Conservation (phyloP, 2,113 vertebrate genomes). For the Phocoena sinus region DNA sequence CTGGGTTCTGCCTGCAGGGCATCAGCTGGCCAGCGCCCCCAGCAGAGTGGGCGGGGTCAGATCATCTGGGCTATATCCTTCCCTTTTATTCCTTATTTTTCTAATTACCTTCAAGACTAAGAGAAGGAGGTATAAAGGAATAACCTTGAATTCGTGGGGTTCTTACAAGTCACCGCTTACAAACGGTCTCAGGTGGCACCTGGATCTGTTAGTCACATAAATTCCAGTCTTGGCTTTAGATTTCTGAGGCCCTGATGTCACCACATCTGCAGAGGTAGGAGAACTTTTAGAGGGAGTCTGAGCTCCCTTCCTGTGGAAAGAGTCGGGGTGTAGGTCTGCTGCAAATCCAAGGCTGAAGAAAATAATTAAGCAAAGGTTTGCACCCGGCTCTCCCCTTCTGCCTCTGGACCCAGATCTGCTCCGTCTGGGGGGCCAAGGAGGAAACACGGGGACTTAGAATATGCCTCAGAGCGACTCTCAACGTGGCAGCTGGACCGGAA, state of each 20-base stretch:
- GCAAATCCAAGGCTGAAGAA: neutral
- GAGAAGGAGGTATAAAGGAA: neutral
- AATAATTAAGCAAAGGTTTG: accelerated
- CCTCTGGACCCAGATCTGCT: neutral
- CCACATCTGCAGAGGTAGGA: accelerated
- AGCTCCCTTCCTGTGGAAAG: neutral
- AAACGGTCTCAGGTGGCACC: accelerated
- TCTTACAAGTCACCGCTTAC: neutral
- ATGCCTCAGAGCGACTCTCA: accelerated
- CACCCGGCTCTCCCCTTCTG: accelerated
- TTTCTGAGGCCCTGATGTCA: neutral
- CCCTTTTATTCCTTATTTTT: neutral
- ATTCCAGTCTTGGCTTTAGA: neutral
- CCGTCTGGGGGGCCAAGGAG: neutral
- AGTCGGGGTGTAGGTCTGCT: accelerated
- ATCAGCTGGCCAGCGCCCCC: accelerated
- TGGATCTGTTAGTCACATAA: too few species aligned
- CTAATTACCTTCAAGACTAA: neutral
- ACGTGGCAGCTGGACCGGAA: too few species aligned
- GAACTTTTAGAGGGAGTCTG: accelerated
- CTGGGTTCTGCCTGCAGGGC: neutral
- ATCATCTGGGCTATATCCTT: accelerated
- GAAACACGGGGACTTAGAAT: accelerated
- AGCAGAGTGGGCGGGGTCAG: accelerated
- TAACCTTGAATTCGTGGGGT: accelerated